phyloP scores from a whole-genome alignment of 2,113 vertebrate genomes.

The Panurus biarmicus region DNA sequence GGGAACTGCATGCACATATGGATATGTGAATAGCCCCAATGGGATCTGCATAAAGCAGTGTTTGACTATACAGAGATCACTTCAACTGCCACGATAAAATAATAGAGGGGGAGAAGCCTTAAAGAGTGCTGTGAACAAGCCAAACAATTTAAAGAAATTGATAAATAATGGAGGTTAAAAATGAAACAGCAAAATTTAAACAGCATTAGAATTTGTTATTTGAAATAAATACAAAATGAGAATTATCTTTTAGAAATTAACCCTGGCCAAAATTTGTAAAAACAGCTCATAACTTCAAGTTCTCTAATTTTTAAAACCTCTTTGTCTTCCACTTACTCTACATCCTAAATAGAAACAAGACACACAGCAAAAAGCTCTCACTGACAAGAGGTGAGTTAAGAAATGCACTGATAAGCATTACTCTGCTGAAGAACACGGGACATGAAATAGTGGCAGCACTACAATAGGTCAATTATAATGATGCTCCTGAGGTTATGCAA shows the following conservation, averaged over 20 bases:
- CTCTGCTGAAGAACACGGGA: background rate
- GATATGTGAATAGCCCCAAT: conserved; percentile 33
- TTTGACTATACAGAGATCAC: background rate
- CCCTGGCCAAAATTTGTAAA: background rate
- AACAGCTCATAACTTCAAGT: background rate
- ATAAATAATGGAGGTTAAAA: background rate
- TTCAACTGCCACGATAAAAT: background rate
- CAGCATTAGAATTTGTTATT: background rate
- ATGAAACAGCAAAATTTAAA: background rate
- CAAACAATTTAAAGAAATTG: background rate
- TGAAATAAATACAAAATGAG: background rate
- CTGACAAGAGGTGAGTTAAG: background rate
- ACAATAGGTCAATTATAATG: background rate
- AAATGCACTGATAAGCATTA: background rate
- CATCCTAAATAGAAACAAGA: background rate
- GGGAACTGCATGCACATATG: conserved; percentile 21
- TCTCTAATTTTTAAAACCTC: background rate
- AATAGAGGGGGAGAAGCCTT: background rate
- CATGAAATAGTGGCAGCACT: background rate
- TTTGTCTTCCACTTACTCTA: background rate
- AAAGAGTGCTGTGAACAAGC: background rate
- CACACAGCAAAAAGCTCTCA: background rate
- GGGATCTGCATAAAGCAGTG: conserved; percentile 15
- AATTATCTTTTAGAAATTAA: background rate
- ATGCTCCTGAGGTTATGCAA: conserved; percentile 18